Evolutionary conservation across 2,888 invertebrate species (phyloP).

Genomic region (Pachliopta kotzebuea): DNA sequence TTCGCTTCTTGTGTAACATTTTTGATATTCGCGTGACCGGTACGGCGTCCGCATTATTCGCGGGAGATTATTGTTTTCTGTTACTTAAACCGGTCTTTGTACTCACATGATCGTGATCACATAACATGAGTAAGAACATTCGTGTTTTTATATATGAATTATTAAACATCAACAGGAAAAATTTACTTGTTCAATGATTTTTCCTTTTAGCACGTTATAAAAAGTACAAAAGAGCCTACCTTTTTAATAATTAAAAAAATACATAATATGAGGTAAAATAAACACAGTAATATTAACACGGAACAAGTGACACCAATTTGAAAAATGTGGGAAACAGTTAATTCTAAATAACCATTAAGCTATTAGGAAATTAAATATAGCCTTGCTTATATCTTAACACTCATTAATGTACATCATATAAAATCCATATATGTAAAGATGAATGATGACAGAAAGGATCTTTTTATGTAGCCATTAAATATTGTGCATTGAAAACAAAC

Average conservation of each 20-base stretch:
- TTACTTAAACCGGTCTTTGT: conserved; percentile 15
- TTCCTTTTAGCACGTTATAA: not conserved
- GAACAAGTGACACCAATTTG: not conserved
- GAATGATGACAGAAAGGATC: no score
- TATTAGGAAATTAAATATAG: no score
- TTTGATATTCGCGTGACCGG: conserved; percentile 3
- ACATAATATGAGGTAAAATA: not conserved
- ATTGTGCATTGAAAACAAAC: not conserved
- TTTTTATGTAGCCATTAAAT: not conserved
- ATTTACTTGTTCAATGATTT: not conserved
- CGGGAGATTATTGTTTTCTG: conserved; percentile 9
- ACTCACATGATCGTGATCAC: conserved; percentile 2
- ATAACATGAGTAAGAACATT: not conserved
- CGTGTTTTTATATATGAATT: not conserved
- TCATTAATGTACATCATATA: no score
- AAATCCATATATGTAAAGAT: no score
- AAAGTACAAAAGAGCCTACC: not conserved
- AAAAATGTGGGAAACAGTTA: not conserved
- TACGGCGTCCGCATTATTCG: conserved; percentile 12
- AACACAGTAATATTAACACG: not conserved
- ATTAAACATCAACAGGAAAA: not conserved
- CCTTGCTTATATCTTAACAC: no score
- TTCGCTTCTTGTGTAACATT: conserved; percentile 18
- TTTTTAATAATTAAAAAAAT: not conserved
- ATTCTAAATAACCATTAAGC: not conserved